Evolutionary conservation across 2,888 invertebrate species (phyloP).

Genomic region (Molanna angustata): DNA sequence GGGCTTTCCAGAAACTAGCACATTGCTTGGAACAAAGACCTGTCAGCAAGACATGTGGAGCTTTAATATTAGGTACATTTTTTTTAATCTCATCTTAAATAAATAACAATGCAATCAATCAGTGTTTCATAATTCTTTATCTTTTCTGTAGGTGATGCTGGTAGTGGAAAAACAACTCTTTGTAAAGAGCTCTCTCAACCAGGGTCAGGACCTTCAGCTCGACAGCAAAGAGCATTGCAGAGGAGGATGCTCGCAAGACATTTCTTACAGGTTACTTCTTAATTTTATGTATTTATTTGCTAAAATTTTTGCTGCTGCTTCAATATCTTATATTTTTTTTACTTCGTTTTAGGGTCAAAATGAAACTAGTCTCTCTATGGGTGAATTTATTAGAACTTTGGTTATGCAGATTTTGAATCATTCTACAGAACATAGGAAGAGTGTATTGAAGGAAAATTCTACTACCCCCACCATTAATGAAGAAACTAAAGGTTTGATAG

Average conservation of each 20-base stretch:
- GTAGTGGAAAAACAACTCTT: constrained; percentile 92
- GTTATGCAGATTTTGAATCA: constrained; percentile 82
- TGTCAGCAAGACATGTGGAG: constrained; percentile 82
- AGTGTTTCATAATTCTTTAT: neutral
- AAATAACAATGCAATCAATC: neutral
- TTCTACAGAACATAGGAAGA: constrained; percentile 48
- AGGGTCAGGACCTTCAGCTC: constrained; percentile 61
- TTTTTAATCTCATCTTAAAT: neutral
- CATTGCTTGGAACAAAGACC: constrained; percentile 89
- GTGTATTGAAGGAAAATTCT: constrained; percentile 30
- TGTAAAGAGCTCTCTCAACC: constrained; percentile 77
- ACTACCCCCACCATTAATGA: constrained; percentile 17
- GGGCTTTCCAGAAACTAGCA: constrained; percentile 92
- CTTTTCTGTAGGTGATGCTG: constrained; percentile 78
- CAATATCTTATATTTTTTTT: too few relatives aligned
- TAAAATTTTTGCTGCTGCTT: too few relatives aligned
- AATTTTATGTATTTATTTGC: neutral
- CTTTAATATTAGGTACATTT: constrained; percentile 70
- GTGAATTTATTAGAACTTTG: constrained; percentile 80
- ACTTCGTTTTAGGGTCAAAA: constrained; percentile 61
- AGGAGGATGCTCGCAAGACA: constrained; percentile 82
- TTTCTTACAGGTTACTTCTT: constrained; percentile 63
- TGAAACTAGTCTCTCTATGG: constrained; percentile 79
- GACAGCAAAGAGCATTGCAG: constrained; percentile 71
- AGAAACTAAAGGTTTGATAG: constrained; percentile 17